Evolutionary conservation across 2,888 invertebrate genomes (phyloP).

Genomic region (Mesorhabditis spiculigera): DNA sequence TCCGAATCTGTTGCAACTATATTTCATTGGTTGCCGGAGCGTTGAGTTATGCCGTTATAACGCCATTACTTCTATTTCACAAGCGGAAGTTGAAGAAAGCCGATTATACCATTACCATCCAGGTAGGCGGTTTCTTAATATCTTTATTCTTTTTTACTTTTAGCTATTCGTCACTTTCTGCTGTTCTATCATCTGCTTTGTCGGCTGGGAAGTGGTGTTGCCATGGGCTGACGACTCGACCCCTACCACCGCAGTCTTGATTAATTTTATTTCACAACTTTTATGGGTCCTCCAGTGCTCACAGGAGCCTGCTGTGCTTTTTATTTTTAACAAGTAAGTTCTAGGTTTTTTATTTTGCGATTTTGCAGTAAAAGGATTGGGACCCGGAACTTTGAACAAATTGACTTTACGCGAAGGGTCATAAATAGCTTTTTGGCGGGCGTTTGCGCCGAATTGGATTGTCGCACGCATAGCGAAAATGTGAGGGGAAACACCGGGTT

Average conservation of each 20-base stretch:
- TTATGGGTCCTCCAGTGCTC: conserved; percentile 5
- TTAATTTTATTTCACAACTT: conserved; percentile 3
- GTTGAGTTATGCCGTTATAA: background rate
- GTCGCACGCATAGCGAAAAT: no score
- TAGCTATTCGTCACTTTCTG: background rate
- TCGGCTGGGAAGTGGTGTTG: conserved; percentile 6
- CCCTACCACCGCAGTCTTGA: background rate
- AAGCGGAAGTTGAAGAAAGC: conserved; percentile 1
- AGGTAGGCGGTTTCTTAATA: background rate
- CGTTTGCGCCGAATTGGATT: no score
- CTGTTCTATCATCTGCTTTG: background rate
- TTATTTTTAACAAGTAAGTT: background rate
- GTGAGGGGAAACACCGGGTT: no score
- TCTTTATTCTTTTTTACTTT: background rate
- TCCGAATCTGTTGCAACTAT: conserved; percentile 2
- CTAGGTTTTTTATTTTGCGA: background rate
- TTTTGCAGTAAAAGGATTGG: no score
- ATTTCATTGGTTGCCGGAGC: background rate
- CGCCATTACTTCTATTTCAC: background rate
- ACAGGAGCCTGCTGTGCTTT: background rate
- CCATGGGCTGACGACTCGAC: conserved; percentile 3
- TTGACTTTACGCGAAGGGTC: no score
- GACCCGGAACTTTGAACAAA: no score
- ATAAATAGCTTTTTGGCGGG: no score
- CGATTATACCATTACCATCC: background rate